Evolutionary conservation across 2,113 vertebrate species (phyloP).

Genomic region (Pelodiscus sinensis): DNA sequence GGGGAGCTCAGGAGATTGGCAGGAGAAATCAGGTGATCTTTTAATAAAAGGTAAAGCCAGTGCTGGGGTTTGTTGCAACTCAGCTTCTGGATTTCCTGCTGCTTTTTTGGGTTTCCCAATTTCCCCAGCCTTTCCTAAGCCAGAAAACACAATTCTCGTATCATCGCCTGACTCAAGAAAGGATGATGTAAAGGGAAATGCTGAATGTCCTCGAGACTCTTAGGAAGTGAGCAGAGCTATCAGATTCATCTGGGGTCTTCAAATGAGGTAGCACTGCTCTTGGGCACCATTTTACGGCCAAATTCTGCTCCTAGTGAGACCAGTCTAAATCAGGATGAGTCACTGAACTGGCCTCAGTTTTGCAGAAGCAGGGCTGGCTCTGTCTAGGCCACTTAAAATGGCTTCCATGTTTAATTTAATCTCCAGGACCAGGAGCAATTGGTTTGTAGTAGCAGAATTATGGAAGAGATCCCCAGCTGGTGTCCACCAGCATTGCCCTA

Average conservation of each 20-base stretch:
- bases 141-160: not conserved
- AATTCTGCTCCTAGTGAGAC: not conserved
- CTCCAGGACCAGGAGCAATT: not conserved
- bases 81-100: not conserved
- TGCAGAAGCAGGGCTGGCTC: not conserved
- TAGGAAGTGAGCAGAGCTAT: not conserved
- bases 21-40: not conserved
- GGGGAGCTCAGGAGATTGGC: not conserved
- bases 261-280: not conserved
- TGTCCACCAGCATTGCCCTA: not conserved
- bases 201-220: not conserved
- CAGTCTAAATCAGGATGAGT: not conserved
- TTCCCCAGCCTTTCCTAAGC: not conserved
- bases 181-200: not conserved
- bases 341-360: not conserved
- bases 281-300: not conserved
- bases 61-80: not conserved
- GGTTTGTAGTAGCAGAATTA: not conserved
- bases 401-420: not conserved
- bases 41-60: not conserved
- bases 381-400: not conserved
- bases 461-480: not conserved
- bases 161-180: not conserved
- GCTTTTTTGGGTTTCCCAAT: not conserved
- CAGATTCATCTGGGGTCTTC: not conserved